Evolutionary conservation across 2,113 vertebrate genomes (phyloP).

Genomic region (Bubo bubo): DNA sequence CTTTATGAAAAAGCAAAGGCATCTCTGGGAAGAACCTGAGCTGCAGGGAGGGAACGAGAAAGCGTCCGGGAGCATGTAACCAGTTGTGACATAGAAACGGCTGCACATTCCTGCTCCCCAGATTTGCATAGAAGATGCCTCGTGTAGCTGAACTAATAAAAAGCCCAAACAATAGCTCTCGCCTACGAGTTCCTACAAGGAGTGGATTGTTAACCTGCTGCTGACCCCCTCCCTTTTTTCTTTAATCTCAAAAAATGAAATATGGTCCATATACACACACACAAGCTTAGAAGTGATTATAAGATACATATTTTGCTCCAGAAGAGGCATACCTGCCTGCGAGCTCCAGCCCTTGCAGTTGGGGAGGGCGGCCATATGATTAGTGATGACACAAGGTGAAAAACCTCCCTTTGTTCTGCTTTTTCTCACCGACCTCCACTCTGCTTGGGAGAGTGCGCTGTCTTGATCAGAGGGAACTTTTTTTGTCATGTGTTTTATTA

Average conservation of each 20-base stretch:
- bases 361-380: no score
- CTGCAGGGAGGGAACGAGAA: neutral
- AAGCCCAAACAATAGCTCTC: neutral
- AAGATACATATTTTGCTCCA: neutral
- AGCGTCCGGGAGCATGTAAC: neutral
- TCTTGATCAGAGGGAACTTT: neutral
- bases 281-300: no score
- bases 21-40: neutral
- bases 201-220: constrained; percentile 1
- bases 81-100: neutral
- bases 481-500: neutral
- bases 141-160: neutral
- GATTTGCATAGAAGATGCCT: neutral
- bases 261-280: neutral
- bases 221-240: neutral
- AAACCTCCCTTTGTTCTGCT: neutral
- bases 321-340: neutral
- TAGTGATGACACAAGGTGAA: neutral
- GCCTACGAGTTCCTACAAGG: neutral
- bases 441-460: neutral
- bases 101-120: neutral
- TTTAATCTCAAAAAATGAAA: neutral
- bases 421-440: neutral
- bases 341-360: neutral
- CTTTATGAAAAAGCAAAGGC: neutral